Evolutionary conservation across 2,888 invertebrate species (phyloP).

Genomic region (Chalcis sispes): DNA sequence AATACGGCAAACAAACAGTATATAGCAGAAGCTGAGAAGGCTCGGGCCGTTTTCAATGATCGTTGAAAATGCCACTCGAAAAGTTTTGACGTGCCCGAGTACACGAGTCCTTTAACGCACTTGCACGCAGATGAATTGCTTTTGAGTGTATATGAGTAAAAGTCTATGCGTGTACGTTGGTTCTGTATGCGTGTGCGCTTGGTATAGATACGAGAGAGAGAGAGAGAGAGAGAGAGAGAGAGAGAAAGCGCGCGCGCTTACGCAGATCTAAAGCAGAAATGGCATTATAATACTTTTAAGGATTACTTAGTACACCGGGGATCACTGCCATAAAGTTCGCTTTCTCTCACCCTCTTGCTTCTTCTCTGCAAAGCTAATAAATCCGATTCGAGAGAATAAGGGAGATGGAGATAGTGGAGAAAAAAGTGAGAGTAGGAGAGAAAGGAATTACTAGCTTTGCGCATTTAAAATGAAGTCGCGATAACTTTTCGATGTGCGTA

Average conservation of each 20-base stretch:
- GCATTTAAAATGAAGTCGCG: slow-evolving; percentile 2
- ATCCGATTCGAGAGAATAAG: slow-evolving; percentile 23
- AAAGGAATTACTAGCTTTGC: slow-evolving; percentile 7
- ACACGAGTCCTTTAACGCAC: slow-evolving; percentile 34
- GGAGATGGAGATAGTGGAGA: no score
- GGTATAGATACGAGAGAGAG: no score
- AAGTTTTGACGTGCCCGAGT: slow-evolving; percentile 38
- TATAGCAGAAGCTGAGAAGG: no score
- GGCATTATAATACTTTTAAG: slow-evolving; percentile 49
- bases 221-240: no score
- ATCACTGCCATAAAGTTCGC: background rate
- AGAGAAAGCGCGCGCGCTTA: no score
- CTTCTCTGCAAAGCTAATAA: slow-evolving; percentile 30
- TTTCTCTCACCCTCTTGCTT: background rate
- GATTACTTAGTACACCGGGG: slow-evolving; percentile 22
- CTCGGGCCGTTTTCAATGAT: slow-evolving; percentile 23
- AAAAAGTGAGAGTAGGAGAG: background rate
- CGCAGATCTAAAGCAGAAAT: slow-evolving; percentile 40
- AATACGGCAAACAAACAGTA: slow-evolving; percentile 20
- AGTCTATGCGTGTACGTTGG: no score
- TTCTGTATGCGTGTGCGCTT: no score
- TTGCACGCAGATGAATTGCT: slow-evolving; percentile 44
- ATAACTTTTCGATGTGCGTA: slow-evolving; percentile 2
- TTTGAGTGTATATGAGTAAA: slow-evolving; percentile 17
- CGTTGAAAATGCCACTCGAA: slow-evolving; percentile 42